Percentiles rank a stretch among this genome's conserved stretches.
These are phyloP conservation scores for Drosophila neutralis DNA, from an alignment of 2,888 invertebrate genomes.

Conservation along the genomic window DNA sequence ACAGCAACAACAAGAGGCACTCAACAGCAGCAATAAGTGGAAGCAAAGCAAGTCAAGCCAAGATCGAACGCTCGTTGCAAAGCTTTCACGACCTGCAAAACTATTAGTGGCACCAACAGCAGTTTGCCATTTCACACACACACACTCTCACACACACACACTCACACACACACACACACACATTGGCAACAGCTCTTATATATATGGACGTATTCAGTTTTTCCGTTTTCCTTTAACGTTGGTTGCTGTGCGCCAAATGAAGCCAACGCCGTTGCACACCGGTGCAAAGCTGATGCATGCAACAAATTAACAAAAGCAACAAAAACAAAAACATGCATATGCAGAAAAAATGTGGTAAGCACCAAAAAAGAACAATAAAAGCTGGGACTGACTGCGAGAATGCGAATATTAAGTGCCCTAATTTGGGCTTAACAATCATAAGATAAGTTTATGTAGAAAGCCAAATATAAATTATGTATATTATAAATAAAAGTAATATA, in stretches of 20 bases:
- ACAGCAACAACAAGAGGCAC: conserved; percentile 20
- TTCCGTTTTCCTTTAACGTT: neutral
- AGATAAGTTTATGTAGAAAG: neutral
- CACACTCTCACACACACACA: conserved; percentile 4
- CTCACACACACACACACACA: conserved; percentile 1
- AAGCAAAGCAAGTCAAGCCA: conserved; percentile 44
- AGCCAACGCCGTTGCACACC: conserved; percentile 57
- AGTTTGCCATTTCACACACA: conserved; percentile 19
- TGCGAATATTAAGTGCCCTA: conserved; percentile 20
- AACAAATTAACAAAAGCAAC: conserved; percentile 21
- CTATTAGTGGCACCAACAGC: conserved; percentile 71
- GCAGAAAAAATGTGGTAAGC: conserved; percentile 11
- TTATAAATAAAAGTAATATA: neutral
- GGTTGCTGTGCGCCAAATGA: conserved; percentile 55
- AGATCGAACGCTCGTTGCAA: conserved; percentile 70
- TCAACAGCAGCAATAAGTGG: conserved; percentile 13
- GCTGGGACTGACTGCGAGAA: neutral
- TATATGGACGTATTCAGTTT: conserved; percentile 15
- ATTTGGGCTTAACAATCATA: neutral
- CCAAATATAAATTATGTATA: neutral
- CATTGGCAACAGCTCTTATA: conserved; percentile 24
- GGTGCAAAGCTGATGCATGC: conserved; percentile 53
- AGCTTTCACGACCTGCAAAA: conserved; percentile 76
- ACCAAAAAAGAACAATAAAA: conserved; percentile 19
- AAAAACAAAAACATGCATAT: conserved; percentile 1